Conservation (phyloP, 1,140 invertebrate species). For the Zaprionus inermis region DNA sequence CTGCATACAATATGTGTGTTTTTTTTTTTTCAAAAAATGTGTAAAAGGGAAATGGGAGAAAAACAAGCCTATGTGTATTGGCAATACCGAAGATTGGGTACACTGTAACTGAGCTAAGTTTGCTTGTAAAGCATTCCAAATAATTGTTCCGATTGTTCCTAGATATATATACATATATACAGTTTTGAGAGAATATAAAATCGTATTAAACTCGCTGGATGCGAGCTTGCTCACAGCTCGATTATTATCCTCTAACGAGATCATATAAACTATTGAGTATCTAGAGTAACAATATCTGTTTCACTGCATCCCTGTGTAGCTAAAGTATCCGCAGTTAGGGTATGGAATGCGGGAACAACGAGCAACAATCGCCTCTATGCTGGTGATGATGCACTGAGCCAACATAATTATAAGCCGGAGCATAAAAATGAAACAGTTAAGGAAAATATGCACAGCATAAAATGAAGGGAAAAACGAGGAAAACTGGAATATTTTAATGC, state of each 20-base stretch:
- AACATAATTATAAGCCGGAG: slow-evolving; percentile 64
- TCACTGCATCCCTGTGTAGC: not conserved
- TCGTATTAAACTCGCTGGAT: too few relatives aligned
- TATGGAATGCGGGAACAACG: not conserved
- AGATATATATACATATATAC: too few relatives aligned
- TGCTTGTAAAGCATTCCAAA: too few relatives aligned
- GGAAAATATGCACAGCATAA: slow-evolving; percentile 25
- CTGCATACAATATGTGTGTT: slow-evolving; percentile 23
- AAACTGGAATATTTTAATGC: slow-evolving; percentile 32
- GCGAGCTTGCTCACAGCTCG: too few relatives aligned
- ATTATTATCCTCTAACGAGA: too few relatives aligned
- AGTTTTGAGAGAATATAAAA: too few relatives aligned
- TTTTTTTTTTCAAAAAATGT: not conserved
- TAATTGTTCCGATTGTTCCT: too few relatives aligned
- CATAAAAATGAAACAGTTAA: slow-evolving; percentile 30
- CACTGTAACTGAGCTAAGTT: not conserved
- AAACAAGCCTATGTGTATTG: not conserved
- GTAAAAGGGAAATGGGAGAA: not conserved
- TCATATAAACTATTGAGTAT: too few relatives aligned
- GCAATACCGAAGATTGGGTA: not conserved
- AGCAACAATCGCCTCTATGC: not conserved
- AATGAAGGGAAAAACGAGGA: not conserved
- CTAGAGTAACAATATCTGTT: too few relatives aligned
- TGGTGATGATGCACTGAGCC: slow-evolving; percentile 23
- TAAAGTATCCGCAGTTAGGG: not conserved